phyloP scores from a whole-genome alignment of 2,113 vertebrate genomes.

The Seriola quinqueradiata region DNA sequence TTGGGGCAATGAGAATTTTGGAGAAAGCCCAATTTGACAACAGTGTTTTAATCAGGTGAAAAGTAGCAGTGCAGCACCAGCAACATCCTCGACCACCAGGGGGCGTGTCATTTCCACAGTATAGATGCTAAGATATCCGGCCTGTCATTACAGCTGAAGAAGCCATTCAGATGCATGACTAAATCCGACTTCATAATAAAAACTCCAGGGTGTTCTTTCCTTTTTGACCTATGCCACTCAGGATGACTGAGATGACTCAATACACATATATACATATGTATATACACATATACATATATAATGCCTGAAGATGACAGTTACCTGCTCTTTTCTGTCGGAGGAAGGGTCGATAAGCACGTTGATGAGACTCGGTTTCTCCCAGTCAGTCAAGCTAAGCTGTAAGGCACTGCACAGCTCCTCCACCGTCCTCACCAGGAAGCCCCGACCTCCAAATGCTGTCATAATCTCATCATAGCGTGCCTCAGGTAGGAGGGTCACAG shows the following conservation, averaged over 20 bases:
- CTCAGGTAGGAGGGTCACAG: slow-evolving; percentile 91
- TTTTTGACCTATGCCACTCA: neutral
- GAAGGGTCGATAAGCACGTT: slow-evolving; percentile 94
- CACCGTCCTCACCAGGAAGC: slow-evolving; percentile 91
- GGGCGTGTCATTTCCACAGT: slow-evolving; percentile 18
- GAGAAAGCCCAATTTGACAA: neutral
- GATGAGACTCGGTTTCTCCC: slow-evolving; percentile 88
- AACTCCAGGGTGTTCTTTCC: neutral
- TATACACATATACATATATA: neutral
- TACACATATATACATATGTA: neutral
- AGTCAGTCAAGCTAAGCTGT: slow-evolving; percentile 85
- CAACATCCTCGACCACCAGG: slow-evolving; percentile 23
- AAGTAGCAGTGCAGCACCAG: neutral
- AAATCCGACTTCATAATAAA: neutral
- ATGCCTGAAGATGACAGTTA: slow-evolving; percentile 58
- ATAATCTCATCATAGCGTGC: slow-evolving; percentile 94
- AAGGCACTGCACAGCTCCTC: slow-evolving; percentile 89
- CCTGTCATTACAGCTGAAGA: too few relatives aligned
- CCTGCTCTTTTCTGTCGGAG: slow-evolving; percentile 93
- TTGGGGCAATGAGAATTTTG: neutral
- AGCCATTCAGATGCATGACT: neutral
- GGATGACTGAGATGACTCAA: neutral
- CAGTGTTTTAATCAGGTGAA: neutral
- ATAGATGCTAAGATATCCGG: neutral
- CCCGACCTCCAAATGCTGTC: slow-evolving; percentile 92